Conservation (phyloP, 2,113 vertebrate genomes). For the Oreochromis tanganicae region DNA sequence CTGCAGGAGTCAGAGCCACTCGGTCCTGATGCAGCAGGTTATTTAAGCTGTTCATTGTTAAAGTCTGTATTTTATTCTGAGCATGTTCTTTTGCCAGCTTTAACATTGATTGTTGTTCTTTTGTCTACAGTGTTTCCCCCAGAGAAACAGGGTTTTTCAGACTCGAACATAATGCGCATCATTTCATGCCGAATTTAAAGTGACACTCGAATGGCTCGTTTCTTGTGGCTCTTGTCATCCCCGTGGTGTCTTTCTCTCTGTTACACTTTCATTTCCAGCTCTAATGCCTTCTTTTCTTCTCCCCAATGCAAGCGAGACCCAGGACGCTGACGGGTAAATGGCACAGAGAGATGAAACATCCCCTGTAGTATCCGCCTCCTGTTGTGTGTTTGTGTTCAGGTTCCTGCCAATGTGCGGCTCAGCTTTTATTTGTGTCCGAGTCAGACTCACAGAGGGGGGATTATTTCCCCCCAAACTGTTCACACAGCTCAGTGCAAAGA, state of each 20-base stretch:
- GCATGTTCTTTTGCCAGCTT: neutral
- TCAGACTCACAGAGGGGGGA: neutral
- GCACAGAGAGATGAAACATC: neutral
- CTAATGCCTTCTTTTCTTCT: constrained; percentile 16
- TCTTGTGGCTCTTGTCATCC: neutral
- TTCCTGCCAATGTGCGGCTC: neutral
- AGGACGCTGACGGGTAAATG: constrained; percentile 82
- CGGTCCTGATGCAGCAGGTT: neutral
- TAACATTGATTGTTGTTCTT: neutral
- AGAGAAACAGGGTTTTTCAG: neutral
- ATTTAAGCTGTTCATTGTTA: neutral
- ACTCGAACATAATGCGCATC: neutral
- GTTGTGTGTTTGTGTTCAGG: neutral
- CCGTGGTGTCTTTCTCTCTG: neutral
- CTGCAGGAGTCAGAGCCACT: neutral
- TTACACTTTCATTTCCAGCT: neutral
- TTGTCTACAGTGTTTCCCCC: neutral
- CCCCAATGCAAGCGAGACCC: constrained; percentile 77
- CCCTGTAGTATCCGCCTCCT: neutral
- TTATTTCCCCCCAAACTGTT: neutral
- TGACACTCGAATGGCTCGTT: neutral
- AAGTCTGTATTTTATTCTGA: neutral
- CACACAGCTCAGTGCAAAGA: neutral
- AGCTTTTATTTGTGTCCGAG: neutral
- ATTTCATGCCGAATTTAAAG: neutral